Evolutionary conservation across 2,113 vertebrate species (phyloP).

Genomic region (Orthonyx spaldingii): DNA sequence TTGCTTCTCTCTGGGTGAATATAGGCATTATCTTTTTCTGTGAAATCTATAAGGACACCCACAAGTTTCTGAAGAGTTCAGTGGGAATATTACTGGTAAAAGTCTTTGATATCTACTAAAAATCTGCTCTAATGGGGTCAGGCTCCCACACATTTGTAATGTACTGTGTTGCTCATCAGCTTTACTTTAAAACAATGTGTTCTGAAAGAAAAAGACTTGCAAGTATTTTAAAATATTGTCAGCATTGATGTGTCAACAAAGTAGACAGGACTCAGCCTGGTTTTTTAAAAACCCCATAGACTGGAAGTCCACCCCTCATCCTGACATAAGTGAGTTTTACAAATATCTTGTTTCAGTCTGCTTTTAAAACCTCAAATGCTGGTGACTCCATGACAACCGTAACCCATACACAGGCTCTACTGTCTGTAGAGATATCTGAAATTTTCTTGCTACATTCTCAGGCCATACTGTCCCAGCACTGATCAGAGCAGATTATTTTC

Average conservation of each 20-base stretch:
- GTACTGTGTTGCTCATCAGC: background rate
- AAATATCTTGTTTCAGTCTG: background rate
- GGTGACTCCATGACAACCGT: rapidly evolving
- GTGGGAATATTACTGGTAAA: background rate
- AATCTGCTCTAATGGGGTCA: background rate
- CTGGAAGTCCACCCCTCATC: background rate
- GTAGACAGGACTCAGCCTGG: background rate
- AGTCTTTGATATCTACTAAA: background rate
- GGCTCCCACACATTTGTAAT: background rate
- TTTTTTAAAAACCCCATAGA: background rate
- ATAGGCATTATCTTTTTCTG: background rate
- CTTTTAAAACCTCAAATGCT: background rate
- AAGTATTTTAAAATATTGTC: background rate
- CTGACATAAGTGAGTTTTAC: background rate
- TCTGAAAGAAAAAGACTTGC: background rate
- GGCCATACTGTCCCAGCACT: background rate
- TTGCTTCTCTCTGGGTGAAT: background rate
- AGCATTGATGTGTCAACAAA: background rate
- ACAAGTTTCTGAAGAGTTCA: background rate
- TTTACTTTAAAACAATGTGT: background rate
- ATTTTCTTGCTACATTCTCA: background rate
- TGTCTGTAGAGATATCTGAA: background rate
- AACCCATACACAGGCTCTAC: background rate
- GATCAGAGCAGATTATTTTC: background rate
- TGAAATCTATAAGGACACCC: background rate